Evolutionary conservation across 1,140 invertebrate species (phyloP).

Genomic region (Drosophila pandora): DNA sequence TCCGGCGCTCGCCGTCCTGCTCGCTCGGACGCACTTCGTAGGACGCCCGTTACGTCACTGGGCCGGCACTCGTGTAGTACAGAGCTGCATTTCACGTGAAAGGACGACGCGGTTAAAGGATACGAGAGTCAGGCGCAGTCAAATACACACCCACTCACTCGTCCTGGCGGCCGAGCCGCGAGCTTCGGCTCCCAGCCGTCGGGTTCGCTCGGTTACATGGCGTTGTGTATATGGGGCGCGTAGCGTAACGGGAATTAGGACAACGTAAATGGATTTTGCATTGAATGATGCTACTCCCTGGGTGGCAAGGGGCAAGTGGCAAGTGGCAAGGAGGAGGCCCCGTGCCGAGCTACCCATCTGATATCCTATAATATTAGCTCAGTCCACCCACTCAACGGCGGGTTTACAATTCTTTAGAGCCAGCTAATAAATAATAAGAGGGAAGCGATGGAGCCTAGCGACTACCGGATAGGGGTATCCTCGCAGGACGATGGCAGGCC

Average conservation of each 20-base stretch:
- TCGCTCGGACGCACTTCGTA: slow-evolving; percentile 43
- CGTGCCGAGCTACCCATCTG: too few species aligned
- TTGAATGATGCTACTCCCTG: slow-evolving; percentile 67
- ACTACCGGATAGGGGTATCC: too few species aligned
- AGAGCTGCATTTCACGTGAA: slow-evolving; percentile 50
- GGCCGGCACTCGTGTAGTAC: slow-evolving; percentile 25
- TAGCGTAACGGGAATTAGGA: slow-evolving; percentile 74
- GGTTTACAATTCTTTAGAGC: too few species aligned
- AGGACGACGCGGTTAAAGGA: slow-evolving; percentile 27
- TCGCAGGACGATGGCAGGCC: neutral
- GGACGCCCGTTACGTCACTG: slow-evolving; percentile 62
- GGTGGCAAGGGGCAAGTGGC: neutral
- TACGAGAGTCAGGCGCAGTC: neutral
- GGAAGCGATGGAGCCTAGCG: too few species aligned
- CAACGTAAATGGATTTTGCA: slow-evolving; percentile 81
- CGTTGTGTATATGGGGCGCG: slow-evolving; percentile 59
- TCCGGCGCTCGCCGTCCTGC: slow-evolving; percentile 2
- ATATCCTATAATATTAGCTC: neutral
- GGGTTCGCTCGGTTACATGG: slow-evolving; percentile 7
- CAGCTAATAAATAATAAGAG: too few species aligned
- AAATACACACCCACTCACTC: slow-evolving; percentile 13
- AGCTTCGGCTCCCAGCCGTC: neutral
- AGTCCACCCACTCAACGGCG: neutral
- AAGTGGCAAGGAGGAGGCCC: too few species aligned
- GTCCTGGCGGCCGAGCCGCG: neutral